Percentiles rank a stretch among this genome's conserved stretches.
Evolutionary conservation across 2,888 invertebrate genomes (phyloP).

Genomic region (Cephus sareptanus): DNA sequence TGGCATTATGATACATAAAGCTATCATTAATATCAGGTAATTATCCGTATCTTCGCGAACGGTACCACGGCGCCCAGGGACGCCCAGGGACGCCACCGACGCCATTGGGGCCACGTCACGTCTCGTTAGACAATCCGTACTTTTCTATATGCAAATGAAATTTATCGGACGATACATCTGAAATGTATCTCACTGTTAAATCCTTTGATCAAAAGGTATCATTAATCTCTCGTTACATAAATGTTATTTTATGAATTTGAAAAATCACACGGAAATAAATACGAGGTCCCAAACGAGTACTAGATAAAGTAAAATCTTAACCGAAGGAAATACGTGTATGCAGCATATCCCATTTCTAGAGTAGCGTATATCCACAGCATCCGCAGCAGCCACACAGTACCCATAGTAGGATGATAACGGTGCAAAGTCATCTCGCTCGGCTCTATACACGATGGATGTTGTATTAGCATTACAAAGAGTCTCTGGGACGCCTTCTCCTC

Average conservation of each 20-base stretch:
- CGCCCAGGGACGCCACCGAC: conserved; percentile 1
- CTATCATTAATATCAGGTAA: conserved; percentile 47
- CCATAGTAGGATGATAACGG: not conserved
- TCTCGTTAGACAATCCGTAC: conserved; percentile 25
- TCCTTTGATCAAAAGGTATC: too few species aligned
- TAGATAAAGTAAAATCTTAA: too few species aligned
- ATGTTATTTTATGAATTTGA: too few species aligned
- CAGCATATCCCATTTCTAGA: too few species aligned
- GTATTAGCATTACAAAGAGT: conserved; percentile 66
- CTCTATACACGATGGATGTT: conserved; percentile 53
- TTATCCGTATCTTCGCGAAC: conserved; percentile 45
- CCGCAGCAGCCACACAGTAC: too few species aligned
- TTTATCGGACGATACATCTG: conserved; percentile 50
- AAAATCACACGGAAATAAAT: too few species aligned
- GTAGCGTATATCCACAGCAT: too few species aligned
- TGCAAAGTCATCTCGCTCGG: conserved; percentile 31
- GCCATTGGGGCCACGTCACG: conserved; percentile 20
- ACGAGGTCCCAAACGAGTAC: too few species aligned
- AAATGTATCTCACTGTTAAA: too few species aligned
- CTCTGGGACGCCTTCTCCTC: conserved; percentile 63
- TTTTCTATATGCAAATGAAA: conserved; percentile 50
- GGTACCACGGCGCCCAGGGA: conserved; percentile 28
- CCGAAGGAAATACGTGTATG: too few species aligned
- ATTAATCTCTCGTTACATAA: too few species aligned
- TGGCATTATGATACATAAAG: conserved; percentile 34